Evolutionary conservation across 2,113 vertebrate species (phyloP), one percentile per base, ranked within the genome.

Genomic region (Sarotherodon lohbergeri): DNA sequence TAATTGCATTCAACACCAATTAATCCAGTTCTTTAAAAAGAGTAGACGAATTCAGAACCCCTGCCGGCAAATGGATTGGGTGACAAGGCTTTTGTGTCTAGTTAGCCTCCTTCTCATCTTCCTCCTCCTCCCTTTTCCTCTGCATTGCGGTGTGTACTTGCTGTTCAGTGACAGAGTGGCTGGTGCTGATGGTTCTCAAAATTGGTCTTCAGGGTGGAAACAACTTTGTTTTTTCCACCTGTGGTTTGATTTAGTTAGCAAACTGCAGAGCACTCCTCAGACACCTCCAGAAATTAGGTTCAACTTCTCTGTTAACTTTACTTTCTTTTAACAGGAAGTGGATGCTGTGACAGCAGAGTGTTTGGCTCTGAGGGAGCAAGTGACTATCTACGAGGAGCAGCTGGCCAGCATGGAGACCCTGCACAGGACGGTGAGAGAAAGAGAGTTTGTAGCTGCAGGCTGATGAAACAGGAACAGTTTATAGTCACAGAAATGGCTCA

Each of bases 311-410:
- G 82, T 55, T 92, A 82, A 92, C 81, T 83, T 85, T 56, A 32
- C 89, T 94, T 82, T 78, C 90, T 89, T 34, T 78, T 92, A 39
- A 82, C 94, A 97, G 96, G 96, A 93, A 39, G 96, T 96, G 86
- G 95, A 97, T 68, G 85, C 87, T 68, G 86, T 96, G 89, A 96
- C 95, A 57, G 93, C 91, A 10, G 94, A 95, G 86, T 96, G 96
- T 88, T 94, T 97, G 94, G 96, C 95, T 4, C 92, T 96, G 89
- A 95, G 93, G 93, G 96, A 96, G 80, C 96, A 95, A 95, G 95
- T 93, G 59, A 87, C 87, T 80, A 95, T 96, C 92, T 97, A 96
- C 12, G 93, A 96, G 86, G 90, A 95, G 89, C 95, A 97, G 96
- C 95, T 96, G 90, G 93, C 89, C 84, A 43, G 91, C 80, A 88